Percentiles rank a stretch among this genome's conserved stretches.
Evolutionary conservation across 2,797 vertebrate species (phyloP).

Genomic region (Helarctos malayanus): DNA sequence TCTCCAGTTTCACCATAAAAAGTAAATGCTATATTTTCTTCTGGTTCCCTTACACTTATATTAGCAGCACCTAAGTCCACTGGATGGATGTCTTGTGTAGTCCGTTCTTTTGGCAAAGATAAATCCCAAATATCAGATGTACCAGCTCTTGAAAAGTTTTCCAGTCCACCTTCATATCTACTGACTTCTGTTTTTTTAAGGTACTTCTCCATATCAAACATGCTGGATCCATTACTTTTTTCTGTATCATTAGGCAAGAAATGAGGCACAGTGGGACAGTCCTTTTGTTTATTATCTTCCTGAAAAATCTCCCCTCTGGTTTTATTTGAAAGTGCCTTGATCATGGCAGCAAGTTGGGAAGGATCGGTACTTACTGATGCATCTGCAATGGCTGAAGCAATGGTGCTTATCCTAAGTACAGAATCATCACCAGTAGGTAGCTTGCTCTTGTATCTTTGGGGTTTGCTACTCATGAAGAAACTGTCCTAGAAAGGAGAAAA

Average conservation of each 20-base stretch:
- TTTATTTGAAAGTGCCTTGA: conserved; percentile 94
- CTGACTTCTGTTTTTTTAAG: conserved; percentile 91
- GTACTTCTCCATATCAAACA: conserved; percentile 96
- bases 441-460: neutral
- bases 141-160: conserved; percentile 76
- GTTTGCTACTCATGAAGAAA: conserved; percentile 40
- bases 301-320: conserved; percentile 72
- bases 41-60: conserved; percentile 55
- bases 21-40: neutral
- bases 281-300: conserved; percentile 50
- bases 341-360: conserved; percentile 96
- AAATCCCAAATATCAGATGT: conserved; percentile 77
- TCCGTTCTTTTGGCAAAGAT: conserved; percentile 69
- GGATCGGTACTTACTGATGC: conserved; percentile 95
- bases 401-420: conserved; percentile 95
- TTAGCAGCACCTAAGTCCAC: conserved; percentile 68
- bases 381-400: conserved; percentile 96
- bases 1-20: conserved; percentile 45
- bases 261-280: conserved; percentile 40
- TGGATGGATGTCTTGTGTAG: conserved; percentile 39
- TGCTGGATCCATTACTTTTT: conserved; percentile 83
- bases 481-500: conserved; percentile 74
- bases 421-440: conserved; percentile 81
- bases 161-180: conserved; percentile 83
- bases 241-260: conserved; percentile 85